phyloP scores from a whole-genome alignment of 2,888 invertebrate genomes.

The Dolichomitus sp. region DNA sequence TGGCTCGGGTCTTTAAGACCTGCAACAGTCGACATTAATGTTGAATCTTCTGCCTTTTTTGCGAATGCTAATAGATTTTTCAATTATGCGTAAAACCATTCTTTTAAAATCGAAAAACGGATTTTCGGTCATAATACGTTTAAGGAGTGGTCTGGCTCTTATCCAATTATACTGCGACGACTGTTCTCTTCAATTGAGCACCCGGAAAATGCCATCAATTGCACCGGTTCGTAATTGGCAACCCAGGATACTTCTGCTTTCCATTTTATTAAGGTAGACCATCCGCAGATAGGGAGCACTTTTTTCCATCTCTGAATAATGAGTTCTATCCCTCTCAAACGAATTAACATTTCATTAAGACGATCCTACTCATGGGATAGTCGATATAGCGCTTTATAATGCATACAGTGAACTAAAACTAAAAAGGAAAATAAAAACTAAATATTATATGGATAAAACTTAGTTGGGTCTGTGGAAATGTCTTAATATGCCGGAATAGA shows the following conservation, averaged over 20 bases:
- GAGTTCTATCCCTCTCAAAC: neutral
- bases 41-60: neutral
- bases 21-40: too few relatives aligned
- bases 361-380: neutral
- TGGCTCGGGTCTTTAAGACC: too few relatives aligned
- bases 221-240: neutral
- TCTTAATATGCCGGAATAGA: neutral
- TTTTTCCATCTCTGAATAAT: neutral
- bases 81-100: too few relatives aligned
- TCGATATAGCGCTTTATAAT: neutral
- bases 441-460: neutral
- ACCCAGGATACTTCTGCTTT: neutral
- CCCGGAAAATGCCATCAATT: neutral
- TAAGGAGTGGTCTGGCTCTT: neutral
- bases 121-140: neutral
- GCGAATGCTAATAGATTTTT: neutral
- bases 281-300: neutral
- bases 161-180: neutral
- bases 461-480: neutral
- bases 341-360: conserved; percentile 1
- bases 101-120: neutral
- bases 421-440: neutral
- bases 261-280: neutral
- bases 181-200: neutral
- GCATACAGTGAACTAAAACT: neutral